These are phyloP conservation scores for Graphium colonna DNA, from an alignment of 2,888 invertebrate genomes.

Conservation along the genomic window DNA sequence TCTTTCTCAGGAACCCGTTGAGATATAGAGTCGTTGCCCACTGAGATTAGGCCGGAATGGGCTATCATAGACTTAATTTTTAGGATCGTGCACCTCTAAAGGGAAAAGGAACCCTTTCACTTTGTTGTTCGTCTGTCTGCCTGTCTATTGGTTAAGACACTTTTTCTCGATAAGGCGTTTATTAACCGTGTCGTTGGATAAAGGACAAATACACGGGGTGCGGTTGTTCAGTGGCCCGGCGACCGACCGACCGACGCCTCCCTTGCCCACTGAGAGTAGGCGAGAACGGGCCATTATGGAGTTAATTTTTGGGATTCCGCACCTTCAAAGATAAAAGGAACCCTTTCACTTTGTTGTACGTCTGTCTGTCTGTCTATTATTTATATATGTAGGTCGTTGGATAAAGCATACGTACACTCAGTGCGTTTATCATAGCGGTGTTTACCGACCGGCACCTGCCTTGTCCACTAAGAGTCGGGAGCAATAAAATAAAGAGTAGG, in stretches of 20 bases:
- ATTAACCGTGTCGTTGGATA: too few species aligned
- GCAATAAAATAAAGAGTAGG: too few species aligned
- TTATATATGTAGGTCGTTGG: too few species aligned
- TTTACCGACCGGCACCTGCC: not conserved
- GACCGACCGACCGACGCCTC: not conserved
- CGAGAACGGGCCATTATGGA: not conserved
- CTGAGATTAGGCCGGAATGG: not conserved
- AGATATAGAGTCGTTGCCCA: too few species aligned
- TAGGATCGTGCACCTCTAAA: not conserved
- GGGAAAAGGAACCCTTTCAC: not conserved
- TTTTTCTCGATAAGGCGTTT: too few species aligned
- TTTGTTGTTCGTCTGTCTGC: too few species aligned
- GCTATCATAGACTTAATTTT: not conserved
- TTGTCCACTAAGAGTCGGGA: not conserved
- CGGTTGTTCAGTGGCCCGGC: not conserved
- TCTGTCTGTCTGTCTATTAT: too few species aligned
- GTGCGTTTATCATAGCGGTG: not conserved
- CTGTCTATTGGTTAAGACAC: too few species aligned
- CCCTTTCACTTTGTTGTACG: not conserved
- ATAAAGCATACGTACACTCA: slow-evolving; percentile 1
- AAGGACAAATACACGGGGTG: not conserved
- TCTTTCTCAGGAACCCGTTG: too few species aligned
- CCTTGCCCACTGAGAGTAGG: not conserved
- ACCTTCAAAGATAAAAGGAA: not conserved
- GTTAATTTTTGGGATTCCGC: not conserved